Base-by-base conservation (phyloP, 2,113 vertebrate species). In the Trichechus manatus region DNA sequence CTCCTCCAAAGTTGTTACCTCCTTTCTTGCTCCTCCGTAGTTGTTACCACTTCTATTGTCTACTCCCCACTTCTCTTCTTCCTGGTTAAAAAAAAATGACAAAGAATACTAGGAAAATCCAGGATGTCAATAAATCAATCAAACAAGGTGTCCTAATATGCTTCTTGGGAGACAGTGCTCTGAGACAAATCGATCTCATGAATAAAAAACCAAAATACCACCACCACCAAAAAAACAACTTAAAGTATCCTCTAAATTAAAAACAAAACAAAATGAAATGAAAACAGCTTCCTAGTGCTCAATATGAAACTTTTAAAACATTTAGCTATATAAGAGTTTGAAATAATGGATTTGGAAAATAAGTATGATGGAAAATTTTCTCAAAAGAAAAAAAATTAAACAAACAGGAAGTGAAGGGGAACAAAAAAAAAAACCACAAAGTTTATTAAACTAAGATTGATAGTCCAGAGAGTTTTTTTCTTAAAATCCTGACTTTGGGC, bases 101-200 rank as follows among this genome's bases (percentile, higher is more conserved):
- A 61, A 56, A 64, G 1, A 64, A 3, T 39, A 79, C 20, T 23
- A 6, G 56, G 29, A 14, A 11, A 70, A 74, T 61, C 31, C 7
- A 79, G 29, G 23, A n/a, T 31, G 42, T 83, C 68, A 93, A 47
- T 80, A 95, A 74, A 91, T 83, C 68, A 93, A 47, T 80, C 93
- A 74, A 91, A 77, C 11, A 79, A n/a, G n/a, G 22, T 78, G 39
- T 82, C 47, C 33, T n/a, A 39, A 56, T 75, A 50, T 3, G 9
- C 13, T 75, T 47, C 25, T 56, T 47, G 53, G 50, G 64, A 93
- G 64, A 81, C 4, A 68, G 42, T 70, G 20, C 31, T 88, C 64
- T 92, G 9, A 70, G 29, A 91, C 42, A 81, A 47, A 68, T n/a
- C 87, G 86, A 9, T 93, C 77, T 87, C 17, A 53, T 23, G 11